Evolutionary conservation across 2,888 invertebrate genomes (phyloP).

Genomic region (Leistus spinibarbis): DNA sequence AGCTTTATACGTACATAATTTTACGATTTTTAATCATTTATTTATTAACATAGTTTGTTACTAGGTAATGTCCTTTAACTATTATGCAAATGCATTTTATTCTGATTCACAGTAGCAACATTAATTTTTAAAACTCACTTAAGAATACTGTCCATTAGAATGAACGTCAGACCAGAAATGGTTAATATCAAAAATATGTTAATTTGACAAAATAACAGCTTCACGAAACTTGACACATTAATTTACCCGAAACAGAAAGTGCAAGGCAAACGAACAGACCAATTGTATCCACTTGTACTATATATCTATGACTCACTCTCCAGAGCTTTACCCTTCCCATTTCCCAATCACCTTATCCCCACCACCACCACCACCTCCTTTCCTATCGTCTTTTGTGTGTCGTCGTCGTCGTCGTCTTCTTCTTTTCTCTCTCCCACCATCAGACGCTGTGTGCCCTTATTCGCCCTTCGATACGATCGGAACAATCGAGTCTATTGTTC

Average conservation of each 20-base stretch:
- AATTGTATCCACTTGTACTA: neutral
- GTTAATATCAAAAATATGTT: neutral
- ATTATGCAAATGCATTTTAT: too few relatives aligned
- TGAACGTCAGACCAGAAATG: neutral
- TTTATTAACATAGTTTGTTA: too few relatives aligned
- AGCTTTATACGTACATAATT: too few relatives aligned
- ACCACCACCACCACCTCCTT: neutral
- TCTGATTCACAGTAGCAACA: too few relatives aligned
- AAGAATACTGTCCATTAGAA: neutral
- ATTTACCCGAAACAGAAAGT: neutral
- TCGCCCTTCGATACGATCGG: constrained; percentile 30
- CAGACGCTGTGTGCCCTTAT: constrained; percentile 17
- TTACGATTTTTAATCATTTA: too few relatives aligned
- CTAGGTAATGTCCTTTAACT: too few relatives aligned
- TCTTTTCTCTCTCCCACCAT: neutral
- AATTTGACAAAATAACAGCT: neutral
- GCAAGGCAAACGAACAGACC: neutral
- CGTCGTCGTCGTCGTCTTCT: neutral
- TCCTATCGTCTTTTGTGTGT: neutral
- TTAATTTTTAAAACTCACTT: neutral
- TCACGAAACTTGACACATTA: neutral
- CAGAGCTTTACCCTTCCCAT: neutral
- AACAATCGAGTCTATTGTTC: constrained; percentile 35
- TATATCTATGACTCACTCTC: neutral
- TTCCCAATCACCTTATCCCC: neutral